A percentile compares a stretch with the other conserved stretches of the same genome.
These are phyloP conservation scores for Trypoxylus dichotomus DNA, from an alignment of 1,140 invertebrate species.

Conservation along the genomic window DNA sequence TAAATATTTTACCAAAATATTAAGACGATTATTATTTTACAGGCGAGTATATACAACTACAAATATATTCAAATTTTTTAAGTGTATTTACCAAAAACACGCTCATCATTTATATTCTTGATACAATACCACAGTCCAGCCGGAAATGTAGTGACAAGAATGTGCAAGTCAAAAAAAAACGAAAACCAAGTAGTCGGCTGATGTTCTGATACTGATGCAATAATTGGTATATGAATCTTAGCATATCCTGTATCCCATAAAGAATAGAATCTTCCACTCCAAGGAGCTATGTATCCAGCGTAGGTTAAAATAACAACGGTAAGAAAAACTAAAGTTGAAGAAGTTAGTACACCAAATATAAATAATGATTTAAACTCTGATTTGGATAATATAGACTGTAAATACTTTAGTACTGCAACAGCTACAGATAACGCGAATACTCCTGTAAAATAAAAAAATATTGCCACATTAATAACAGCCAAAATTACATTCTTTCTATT, in stretches of 20 bases:
- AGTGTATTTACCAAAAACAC: constrained; percentile 90
- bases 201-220: constrained; percentile 99
- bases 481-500: not conserved
- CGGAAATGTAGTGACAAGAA: constrained; percentile 94
- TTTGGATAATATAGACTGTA: constrained; percentile 86
- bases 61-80: not conserved
- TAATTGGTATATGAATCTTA: constrained; percentile 99
- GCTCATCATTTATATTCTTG: constrained; percentile 96
- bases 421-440: constrained; percentile 95
- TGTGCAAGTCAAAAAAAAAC: constrained; percentile 99
- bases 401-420: constrained; percentile 82
- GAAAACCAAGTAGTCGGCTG: constrained; percentile 99
- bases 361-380: constrained; percentile 93
- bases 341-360: constrained; percentile 71
- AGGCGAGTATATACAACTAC: too few species aligned
- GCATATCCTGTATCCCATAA: constrained; percentile 99
- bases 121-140: constrained; percentile 99
- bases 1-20: too few species aligned
- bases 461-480: not conserved
- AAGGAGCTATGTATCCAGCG: constrained; percentile 92
- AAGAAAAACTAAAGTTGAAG: constrained; percentile 82
- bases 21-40: too few species aligned
- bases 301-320: constrained; percentile 89
- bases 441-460: constrained; percentile 61
- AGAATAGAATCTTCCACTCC: constrained; percentile 99